Base-by-base conservation (phyloP, 1,140 invertebrate genomes). In the Globodera ellingtonae region DNA sequence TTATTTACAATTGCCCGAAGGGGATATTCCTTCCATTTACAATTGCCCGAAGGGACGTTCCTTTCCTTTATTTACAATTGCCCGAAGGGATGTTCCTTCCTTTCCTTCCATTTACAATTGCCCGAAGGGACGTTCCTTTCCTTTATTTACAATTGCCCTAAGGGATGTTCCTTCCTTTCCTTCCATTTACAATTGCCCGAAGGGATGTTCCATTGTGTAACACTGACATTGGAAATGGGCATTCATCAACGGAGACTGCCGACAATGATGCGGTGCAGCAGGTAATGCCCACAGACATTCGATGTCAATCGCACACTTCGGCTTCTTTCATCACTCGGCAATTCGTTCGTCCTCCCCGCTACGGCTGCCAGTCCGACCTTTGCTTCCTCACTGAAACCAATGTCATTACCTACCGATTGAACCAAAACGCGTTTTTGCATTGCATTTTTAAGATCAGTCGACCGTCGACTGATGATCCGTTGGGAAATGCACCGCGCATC, bases 381-480 rank as follows among this genome's bases (percentile, higher is more conserved):
- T 81, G 80, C 74, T 81, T 81, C 56, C 71, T 72, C 56, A 81
- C 79, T 13, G 35, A 81, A 69, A 80, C 67, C 47, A 81, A 81
- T 81, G 80, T 81, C 35, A 35, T 35, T 35, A 35, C 35, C 35
- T 35, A 35, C 35, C 35, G 35, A 35, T 35, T 35, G 35, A 35
- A 35, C 35, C 35, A 35, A 35, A 35, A 35, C 35, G 35, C 35
- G 35, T 35, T 35, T 35, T 24, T 24, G 24, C 24, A 24, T 35
- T 35, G 35, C 35, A 35, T 35, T 35, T 35, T 35, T 35, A 35
- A 70, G 67, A 70, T 47, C 24, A 70, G 67, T 70, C 67, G 67
- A 3, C 24, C 18, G 8, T 47, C 67, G n/a, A 0, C 35, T 35
- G 67, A 70, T 18, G 67, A 13, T 69, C 72, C 35, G 73, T 59